Conservation (phyloP, 2,797 vertebrate genomes). For the Acrossocheilus fasciatus region DNA sequence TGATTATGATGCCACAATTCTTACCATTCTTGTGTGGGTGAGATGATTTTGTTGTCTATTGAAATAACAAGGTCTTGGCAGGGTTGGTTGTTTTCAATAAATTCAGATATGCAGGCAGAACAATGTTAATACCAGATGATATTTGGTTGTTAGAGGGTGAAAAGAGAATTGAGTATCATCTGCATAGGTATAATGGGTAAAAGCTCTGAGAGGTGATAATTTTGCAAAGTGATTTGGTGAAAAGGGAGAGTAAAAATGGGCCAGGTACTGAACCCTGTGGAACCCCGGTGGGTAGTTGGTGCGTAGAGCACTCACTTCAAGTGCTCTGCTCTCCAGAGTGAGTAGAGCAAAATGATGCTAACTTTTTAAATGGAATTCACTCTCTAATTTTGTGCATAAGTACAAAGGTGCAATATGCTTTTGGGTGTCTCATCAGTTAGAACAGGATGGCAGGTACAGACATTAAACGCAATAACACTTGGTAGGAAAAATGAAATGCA, state of each 20-base stretch:
- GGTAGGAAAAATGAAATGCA: not conserved
- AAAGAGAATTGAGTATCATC: not conserved
- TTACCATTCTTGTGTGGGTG: not conserved
- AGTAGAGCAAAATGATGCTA: not conserved
- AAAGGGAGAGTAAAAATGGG: not conserved
- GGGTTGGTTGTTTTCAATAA: not conserved
- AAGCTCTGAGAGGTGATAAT: not conserved
- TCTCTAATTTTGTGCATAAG: not conserved
- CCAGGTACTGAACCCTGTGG: not conserved
- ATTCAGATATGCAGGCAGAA: constrained; percentile 12
- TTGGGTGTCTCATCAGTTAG: not conserved
- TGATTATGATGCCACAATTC: not conserved
- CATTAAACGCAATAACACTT: not conserved
- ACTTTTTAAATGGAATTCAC: not conserved
- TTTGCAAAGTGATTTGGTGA: not conserved
- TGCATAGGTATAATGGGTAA: not conserved
- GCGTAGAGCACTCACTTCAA: not conserved
- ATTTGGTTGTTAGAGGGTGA: not conserved
- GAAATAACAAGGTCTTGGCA: not conserved
- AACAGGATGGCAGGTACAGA: not conserved
- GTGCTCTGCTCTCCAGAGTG: not conserved
- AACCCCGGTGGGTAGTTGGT: not conserved
- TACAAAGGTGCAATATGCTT: not conserved
- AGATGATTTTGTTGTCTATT: constrained; percentile 1
- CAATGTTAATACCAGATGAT: not conserved